A percentile compares a stretch with the other conserved stretches of the same genome.
phyloP scores from a whole-genome alignment of 2,113 vertebrate genomes.

The Callionymus lyra region DNA sequence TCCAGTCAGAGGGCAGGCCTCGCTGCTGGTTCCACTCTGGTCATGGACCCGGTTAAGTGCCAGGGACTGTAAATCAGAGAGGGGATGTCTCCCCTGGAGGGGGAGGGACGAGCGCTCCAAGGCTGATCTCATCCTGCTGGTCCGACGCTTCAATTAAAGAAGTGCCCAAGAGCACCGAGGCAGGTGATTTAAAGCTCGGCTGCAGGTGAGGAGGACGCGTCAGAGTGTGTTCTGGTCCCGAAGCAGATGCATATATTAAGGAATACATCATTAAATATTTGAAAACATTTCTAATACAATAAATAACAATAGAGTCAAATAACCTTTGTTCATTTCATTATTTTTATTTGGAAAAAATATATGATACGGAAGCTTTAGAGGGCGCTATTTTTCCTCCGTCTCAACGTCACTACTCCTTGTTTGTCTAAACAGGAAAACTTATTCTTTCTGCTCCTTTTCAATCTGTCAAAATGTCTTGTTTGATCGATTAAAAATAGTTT shows the following conservation, averaged over 20 bases:
- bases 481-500: no score
- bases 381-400: no score
- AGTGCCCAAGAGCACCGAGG: slow-evolving; percentile 54
- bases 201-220: slow-evolving; percentile 47
- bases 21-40: slow-evolving; percentile 62
- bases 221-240: slow-evolving; percentile 8
- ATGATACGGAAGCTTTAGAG: neutral
- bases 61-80: slow-evolving; percentile 69
- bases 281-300: no score
- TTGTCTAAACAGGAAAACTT: no score
- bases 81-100: slow-evolving; percentile 60
- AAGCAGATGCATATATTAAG: slow-evolving; percentile 18
- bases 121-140: slow-evolving; percentile 31
- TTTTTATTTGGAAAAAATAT: neutral
- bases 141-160: slow-evolving; percentile 61
- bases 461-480: no score
- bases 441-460: no score
- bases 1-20: slow-evolving; percentile 50
- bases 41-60: slow-evolving; percentile 64
- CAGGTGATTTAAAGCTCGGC: no score
- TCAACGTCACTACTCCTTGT: no score
- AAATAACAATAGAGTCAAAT: no score
- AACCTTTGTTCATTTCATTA: neutral
- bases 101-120: slow-evolving; percentile 10
- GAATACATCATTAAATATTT: no score